Evolutionary conservation across 2,888 invertebrate genomes (phyloP).

Genomic region (Acrocyrtus sp.): DNA sequence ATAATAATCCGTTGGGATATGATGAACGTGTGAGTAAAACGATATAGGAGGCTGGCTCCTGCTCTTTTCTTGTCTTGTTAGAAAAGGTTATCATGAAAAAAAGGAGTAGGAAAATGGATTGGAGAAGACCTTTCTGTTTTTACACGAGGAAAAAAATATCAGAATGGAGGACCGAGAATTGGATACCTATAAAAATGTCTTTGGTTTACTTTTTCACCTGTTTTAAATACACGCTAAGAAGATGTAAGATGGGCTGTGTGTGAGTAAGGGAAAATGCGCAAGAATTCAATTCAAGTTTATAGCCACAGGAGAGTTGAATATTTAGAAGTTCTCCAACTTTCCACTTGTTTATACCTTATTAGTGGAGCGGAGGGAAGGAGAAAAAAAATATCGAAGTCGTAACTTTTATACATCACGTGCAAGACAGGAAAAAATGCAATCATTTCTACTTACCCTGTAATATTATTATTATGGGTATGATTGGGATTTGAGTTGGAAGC

Average conservation of each 20-base stretch:
- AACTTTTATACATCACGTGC: conserved; percentile 36
- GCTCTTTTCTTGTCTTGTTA: conserved; percentile 28
- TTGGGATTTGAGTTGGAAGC: not conserved
- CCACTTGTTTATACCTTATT: conserved; percentile 1
- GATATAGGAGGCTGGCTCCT: not conserved
- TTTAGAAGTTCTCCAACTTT: conserved; percentile 1
- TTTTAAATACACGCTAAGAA: conserved; percentile 21
- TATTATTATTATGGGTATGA: not conserved
- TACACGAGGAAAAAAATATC: too few species aligned
- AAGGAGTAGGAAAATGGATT: too few species aligned
- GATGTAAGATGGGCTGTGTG: not conserved
- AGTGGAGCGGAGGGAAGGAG: conserved; percentile 9
- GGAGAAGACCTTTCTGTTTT: not conserved
- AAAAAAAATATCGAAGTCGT: conserved; percentile 21
- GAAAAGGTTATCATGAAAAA: not conserved
- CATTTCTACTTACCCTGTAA: not conserved
- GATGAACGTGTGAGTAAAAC: conserved; percentile 22
- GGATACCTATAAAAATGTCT: too few species aligned
- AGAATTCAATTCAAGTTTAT: conserved; percentile 23
- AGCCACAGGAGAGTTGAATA: conserved; percentile 18
- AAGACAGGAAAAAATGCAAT: not conserved
- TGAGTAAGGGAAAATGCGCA: conserved; percentile 4
- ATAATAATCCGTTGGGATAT: not conserved
- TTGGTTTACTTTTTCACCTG: conserved; percentile 36
- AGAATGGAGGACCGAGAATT: too few species aligned